Percentiles rank a stretch among this genome's conserved stretches.
These are phyloP conservation scores for Drosophila mettleri DNA, from an alignment of 2,888 invertebrate species.

Conservation along the genomic window DNA sequence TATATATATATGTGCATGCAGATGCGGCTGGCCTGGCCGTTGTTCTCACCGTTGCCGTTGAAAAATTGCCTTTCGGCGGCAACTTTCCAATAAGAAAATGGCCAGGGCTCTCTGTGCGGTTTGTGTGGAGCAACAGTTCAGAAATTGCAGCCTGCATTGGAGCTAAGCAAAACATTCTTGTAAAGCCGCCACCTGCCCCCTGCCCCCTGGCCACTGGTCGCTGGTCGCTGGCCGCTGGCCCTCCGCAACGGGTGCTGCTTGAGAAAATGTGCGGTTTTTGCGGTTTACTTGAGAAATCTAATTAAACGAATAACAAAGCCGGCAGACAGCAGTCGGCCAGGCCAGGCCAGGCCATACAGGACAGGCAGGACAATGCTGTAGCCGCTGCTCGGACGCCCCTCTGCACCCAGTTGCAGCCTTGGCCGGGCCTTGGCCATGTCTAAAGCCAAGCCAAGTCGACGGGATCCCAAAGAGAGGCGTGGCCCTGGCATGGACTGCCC, in stretches of 20 bases:
- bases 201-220: slow-evolving; percentile 20
- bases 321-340: slow-evolving; percentile 21
- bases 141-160: slow-evolving; percentile 60
- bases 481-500: not conserved
- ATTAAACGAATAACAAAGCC: slow-evolving; percentile 76
- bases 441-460: slow-evolving; percentile 27
- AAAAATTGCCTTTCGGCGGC: slow-evolving; percentile 66
- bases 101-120: slow-evolving; percentile 47
- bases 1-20: slow-evolving; percentile 34
- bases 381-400: not conserved
- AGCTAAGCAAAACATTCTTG: slow-evolving; percentile 55
- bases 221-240: not conserved
- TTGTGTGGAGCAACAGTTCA: slow-evolving; percentile 43
- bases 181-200: slow-evolving; percentile 35
- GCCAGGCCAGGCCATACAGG: not conserved
- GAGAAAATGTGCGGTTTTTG: slow-evolving; percentile 81
- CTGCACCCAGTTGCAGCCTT: not conserved
- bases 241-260: slow-evolving; percentile 34
- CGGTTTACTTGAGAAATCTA: slow-evolving; percentile 79
- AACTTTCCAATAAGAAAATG: slow-evolving; percentile 66
- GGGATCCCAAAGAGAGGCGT: slow-evolving; percentile 5
- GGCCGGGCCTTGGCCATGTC: slow-evolving; percentile 16
- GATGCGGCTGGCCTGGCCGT: slow-evolving; percentile 13
- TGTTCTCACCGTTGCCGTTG: slow-evolving; percentile 32
- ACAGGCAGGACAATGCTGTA: slow-evolving; percentile 49